phyloP scores from a whole-genome alignment of 2,888 invertebrate genomes.

The Neuroscelio doddi region DNA sequence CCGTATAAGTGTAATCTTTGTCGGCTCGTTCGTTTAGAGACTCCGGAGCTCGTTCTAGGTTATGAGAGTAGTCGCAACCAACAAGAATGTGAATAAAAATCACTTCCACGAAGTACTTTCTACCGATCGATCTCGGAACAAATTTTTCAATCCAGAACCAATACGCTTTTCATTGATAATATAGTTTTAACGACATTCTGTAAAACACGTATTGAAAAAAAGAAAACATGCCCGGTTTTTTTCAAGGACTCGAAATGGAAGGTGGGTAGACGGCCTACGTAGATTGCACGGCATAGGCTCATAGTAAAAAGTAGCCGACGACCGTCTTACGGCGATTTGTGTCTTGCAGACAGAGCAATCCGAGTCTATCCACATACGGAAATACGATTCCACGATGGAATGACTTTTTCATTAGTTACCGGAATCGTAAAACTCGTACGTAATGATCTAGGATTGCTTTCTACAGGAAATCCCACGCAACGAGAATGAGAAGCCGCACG shows the following conservation, averaged over 20 bases:
- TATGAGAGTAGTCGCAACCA: slow-evolving; percentile 19
- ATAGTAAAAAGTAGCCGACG: slow-evolving; percentile 42
- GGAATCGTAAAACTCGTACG: slow-evolving; percentile 37
- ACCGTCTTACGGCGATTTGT: slow-evolving; percentile 36
- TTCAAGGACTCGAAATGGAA: slow-evolving; percentile 26
- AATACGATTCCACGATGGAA: slow-evolving; percentile 41
- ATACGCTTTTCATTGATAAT: slow-evolving; percentile 17
- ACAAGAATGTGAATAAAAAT: slow-evolving; percentile 17
- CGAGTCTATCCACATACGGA: slow-evolving; percentile 47
- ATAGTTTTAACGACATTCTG: not conserved
- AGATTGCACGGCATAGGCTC: slow-evolving; percentile 20
- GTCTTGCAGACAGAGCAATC: slow-evolving; percentile 38
- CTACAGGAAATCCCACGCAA: slow-evolving; percentile 41
- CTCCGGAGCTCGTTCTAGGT: slow-evolving; percentile 15
- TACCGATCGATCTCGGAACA: slow-evolving; percentile 7
- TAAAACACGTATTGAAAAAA: not conserved
- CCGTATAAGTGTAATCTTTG: too few relatives aligned
- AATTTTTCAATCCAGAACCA: slow-evolving; percentile 11
- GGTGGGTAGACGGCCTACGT: slow-evolving; percentile 35
- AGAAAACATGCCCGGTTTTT: too few relatives aligned
- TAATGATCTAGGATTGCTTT: slow-evolving; percentile 44
- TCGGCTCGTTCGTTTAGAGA: slow-evolving; percentile 49
- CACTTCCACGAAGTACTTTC: slow-evolving; percentile 12
- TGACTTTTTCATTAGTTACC: slow-evolving; percentile 45
- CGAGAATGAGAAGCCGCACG: slow-evolving; percentile 27